Evolutionary conservation across 1,140 invertebrate genomes (phyloP), one percentile per base, ranked within the genome.

Genomic region (Drosophila kohkoa): DNA sequence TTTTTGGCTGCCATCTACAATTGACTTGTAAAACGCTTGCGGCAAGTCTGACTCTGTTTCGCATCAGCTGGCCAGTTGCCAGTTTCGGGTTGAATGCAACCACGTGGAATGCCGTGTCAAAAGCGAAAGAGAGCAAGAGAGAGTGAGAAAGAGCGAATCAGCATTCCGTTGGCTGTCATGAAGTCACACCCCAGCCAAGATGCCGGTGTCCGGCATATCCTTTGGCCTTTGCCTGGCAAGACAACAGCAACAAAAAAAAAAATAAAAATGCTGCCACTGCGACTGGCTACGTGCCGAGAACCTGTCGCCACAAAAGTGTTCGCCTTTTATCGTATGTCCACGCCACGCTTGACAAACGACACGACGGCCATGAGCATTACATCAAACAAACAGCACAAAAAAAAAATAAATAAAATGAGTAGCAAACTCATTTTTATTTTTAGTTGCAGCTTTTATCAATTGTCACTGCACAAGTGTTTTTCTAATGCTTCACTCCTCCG

Each of bases 221-320:
- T 41, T 59, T 68, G 71, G 32, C 65, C 57, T 62, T 63, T 75
- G 32, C 20, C 20, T 25, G 20, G 20, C 20, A 25, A 25, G 46
- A 3, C 15, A 8, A 28, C 4, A 28, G 15, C n/a, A 20, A 16
- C 16, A 16, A 20, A 20, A 20, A 20, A 20, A 20, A 3, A 20
- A 16, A 35, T 41, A 20, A 20, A 55, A 55, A 11, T 20, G 1
- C 35, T 25, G 45, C 54, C 38, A 32, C 32, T 7, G 20, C 43
- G 32, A 67, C 58, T 75, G 72, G 66, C 72, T 58, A 63, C 72
- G 57, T 75, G 72, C 72, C 66, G 72, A 75, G 72, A 69, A 75
- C 49, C 66, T 75, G 72, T 70, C 72, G 72, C 72, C 43, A 30
- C 58, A 48, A 32, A 57, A 75, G 57, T 48, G 11, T 74, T 13